Evolutionary conservation across 2,797 vertebrate genomes (phyloP), one percentile per base, ranked within the genome.

Genomic region (Aplochiton taeniatus): DNA sequence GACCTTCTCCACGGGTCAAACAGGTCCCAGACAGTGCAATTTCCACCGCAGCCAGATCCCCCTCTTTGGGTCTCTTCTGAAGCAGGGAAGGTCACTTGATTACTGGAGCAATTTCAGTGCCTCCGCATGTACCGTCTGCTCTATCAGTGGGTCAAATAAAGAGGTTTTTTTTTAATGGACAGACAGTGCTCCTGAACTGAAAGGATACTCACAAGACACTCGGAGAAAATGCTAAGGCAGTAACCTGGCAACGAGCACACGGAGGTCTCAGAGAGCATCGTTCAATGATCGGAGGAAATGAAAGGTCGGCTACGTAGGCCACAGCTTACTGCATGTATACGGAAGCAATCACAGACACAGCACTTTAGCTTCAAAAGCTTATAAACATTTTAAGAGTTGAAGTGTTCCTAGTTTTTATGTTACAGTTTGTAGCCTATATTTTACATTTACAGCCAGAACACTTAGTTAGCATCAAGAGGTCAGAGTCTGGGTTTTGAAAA

Each of bases 191-290:
- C 56, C 61, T 74, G 76, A 65, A 66, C 61, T 63, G 55, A 61
- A 77, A 78, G 78, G 63, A 72, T 73, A 66, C 58, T 68, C 75
- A 73, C 1, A 58, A 31, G 69, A 82, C 76, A 75, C 68, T 76
- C 69, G 59, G 0, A 44, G 19, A 79, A 75, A 66, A 84, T 71
- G 58, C 74, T 72, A 31, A 31, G 31, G 31, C 6, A 6, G 86
- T 87, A 84, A 78, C 84, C 75, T 84, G 74, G 83, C 84, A 88
- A 88, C 86, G 60, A 61, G 41, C 61, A 16, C 61, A 43, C 73
- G 10, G 66, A 20, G 58, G 67, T 66, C 70, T n/a, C 18, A 12
- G 31, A 31, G 31, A 31, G 31, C 31, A 57, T 19, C 45, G 73
- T 56, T 66, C 64, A 69, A 65, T 68, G 52, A 68, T 82, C 65